Conservation (phyloP, 2,113 vertebrate genomes). For the Oreochromis aureus region DNA sequence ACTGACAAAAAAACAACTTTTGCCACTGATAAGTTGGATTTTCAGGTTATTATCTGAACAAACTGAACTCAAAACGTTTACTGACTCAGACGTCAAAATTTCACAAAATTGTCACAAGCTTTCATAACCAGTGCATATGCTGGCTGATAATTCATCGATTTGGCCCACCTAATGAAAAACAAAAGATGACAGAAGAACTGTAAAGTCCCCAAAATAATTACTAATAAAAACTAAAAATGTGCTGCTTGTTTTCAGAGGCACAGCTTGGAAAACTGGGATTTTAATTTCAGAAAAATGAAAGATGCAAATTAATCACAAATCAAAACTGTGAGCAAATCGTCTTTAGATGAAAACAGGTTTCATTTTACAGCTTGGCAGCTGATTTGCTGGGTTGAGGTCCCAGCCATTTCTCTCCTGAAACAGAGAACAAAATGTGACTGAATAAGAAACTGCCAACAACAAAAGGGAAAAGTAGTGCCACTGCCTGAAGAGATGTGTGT, state of each 20-base stretch:
- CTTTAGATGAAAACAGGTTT: neutral
- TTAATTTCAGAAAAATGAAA: neutral
- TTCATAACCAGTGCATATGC: no score
- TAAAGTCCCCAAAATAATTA: neutral
- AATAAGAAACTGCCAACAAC: neutral
- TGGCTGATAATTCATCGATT: neutral
- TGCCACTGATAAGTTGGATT: no score
- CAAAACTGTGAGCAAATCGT: neutral
- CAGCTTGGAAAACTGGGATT: neutral
- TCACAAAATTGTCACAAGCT: no score
- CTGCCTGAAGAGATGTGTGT: no score
- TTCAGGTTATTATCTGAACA: no score
- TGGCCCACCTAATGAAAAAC: neutral
- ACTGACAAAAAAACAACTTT: neutral
- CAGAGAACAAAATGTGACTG: neutral
- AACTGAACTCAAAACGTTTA: no score
- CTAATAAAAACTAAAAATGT: neutral
- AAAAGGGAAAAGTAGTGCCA: neutral
- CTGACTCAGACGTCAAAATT: no score
- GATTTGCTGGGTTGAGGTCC: constrained; percentile 59
- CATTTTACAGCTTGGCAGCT: constrained; percentile 57
- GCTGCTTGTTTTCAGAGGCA: neutral
- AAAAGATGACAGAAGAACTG: neutral
- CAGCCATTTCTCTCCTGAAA: constrained; percentile 74
- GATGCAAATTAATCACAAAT: neutral